A percentile compares a stretch with the other conserved stretches of the same genome.
phyloP scores from a whole-genome alignment of 2,113 vertebrate species.

The Rhea pennata region DNA sequence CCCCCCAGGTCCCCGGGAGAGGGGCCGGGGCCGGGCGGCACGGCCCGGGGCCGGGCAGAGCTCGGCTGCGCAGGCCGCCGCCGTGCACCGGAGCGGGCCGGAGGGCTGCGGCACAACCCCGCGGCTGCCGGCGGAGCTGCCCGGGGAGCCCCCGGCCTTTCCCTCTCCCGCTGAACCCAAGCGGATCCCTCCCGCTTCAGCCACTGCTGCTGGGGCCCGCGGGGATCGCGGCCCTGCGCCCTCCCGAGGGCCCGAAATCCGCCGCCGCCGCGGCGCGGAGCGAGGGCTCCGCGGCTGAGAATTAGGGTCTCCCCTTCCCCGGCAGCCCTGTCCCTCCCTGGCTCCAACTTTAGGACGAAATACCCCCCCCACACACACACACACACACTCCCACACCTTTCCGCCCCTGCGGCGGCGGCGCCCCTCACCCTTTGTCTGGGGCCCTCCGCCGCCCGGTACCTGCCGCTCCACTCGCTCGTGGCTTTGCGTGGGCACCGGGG shows the following conservation, averaged over 20 bases:
- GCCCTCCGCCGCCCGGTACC: accelerated
- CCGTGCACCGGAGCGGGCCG: too few relatives aligned
- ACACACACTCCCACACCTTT: background rate
- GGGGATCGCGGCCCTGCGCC: accelerated
- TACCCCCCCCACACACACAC: accelerated
- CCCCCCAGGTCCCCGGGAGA: background rate
- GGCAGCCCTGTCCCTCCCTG: background rate
- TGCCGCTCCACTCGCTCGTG: background rate
- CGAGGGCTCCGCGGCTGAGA: too few relatives aligned
- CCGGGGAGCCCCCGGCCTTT: too few relatives aligned
- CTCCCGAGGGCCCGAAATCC: background rate
- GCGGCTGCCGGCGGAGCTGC: too few relatives aligned
- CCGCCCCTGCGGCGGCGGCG: background rate
- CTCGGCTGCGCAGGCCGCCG: too few relatives aligned
- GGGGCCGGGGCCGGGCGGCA: too few relatives aligned
- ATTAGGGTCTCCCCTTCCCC: background rate
- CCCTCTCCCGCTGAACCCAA: too few relatives aligned
- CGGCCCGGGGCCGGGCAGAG: too few relatives aligned
- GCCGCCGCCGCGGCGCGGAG: too few relatives aligned
- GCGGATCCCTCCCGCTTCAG: background rate
- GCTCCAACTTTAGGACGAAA: background rate
- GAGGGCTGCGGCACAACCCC: too few relatives aligned
- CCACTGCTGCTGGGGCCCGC: accelerated
- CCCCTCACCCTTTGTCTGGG: too few relatives aligned
- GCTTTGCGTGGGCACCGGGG: too few relatives aligned